Percentiles rank a stretch among this genome's conserved stretches.
Conservation (phyloP, 2,888 invertebrate species). For the Eumacrocentrus americanus region DNA sequence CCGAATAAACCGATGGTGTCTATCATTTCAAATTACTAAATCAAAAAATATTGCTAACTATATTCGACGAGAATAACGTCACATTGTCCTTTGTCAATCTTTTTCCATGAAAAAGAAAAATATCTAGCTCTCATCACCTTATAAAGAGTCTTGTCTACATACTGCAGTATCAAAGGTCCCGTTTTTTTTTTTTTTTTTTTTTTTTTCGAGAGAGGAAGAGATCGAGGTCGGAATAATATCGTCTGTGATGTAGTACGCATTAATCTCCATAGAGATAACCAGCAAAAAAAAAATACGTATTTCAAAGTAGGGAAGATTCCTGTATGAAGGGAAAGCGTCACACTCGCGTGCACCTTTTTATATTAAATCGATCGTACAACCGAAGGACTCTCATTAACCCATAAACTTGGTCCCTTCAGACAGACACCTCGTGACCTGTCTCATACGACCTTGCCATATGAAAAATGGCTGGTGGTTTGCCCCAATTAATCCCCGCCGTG, state of each 20-base stretch:
- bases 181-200: constrained; percentile 12
- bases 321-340: too few species aligned
- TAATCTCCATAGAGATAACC: not conserved
- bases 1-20: constrained; percentile 27
- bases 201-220: constrained; percentile 6
- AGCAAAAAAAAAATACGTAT: not conserved
- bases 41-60: constrained; percentile 39
- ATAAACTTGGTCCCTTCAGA: constrained; percentile 3
- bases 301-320: too few species aligned
- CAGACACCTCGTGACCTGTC: constrained; percentile 12
- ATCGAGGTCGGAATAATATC: not conserved
- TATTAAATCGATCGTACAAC: not conserved
- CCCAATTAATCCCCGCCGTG: constrained; percentile 51
- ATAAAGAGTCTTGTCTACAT: too few species aligned
- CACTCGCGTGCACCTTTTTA: constrained; percentile 1
- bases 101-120: not conserved
- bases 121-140: not conserved
- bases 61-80: constrained; percentile 32
- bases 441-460: constrained; percentile 35
- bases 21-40: constrained; percentile 32
- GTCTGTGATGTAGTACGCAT: too few species aligned
- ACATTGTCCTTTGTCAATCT: constrained; percentile 18
- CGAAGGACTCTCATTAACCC: not conserved
- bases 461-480: constrained; percentile 42
- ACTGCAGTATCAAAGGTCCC: too few species aligned